A percentile compares a stretch with the other conserved stretches of the same genome.
Conservation (phyloP, 2,113 vertebrate species). For the Sylvia atricapilla region DNA sequence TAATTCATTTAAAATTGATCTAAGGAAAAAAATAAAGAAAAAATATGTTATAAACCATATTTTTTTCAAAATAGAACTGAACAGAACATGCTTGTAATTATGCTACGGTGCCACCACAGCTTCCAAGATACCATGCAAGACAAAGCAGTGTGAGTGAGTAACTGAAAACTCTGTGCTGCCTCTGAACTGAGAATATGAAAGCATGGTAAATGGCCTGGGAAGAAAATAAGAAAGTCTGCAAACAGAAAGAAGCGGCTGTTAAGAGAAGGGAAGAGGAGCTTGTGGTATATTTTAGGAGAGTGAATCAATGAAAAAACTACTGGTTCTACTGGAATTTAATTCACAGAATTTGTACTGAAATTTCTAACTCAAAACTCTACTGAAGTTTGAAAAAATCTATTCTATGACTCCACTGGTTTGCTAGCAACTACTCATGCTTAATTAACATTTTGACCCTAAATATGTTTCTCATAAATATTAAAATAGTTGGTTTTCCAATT, state of each 20-base stretch:
- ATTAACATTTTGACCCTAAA: neutral
- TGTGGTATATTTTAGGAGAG: neutral
- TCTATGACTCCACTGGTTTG: neutral
- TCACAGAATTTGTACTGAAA: neutral
- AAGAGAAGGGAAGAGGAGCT: neutral
- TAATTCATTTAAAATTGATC: constrained; percentile 84
- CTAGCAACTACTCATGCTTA: neutral
- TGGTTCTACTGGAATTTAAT: neutral
- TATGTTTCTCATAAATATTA: neutral
- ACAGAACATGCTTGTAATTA: neutral
- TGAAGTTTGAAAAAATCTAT: neutral
- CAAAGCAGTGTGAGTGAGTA: neutral
- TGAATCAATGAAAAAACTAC: neutral
- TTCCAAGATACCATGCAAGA: neutral
- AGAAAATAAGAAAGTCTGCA: neutral
- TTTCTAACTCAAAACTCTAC: neutral
- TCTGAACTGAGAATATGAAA: neutral
- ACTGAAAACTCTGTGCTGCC: neutral
- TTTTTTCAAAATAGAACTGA: neutral
- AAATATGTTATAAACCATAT: neutral
- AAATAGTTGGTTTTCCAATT: neutral
- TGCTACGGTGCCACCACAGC: neutral
- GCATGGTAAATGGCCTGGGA: neutral
- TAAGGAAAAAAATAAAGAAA: constrained; percentile 49
- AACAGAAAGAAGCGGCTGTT: neutral